Base-by-base conservation (phyloP, 2,888 invertebrate genomes). In the Lapara coniferarum region DNA sequence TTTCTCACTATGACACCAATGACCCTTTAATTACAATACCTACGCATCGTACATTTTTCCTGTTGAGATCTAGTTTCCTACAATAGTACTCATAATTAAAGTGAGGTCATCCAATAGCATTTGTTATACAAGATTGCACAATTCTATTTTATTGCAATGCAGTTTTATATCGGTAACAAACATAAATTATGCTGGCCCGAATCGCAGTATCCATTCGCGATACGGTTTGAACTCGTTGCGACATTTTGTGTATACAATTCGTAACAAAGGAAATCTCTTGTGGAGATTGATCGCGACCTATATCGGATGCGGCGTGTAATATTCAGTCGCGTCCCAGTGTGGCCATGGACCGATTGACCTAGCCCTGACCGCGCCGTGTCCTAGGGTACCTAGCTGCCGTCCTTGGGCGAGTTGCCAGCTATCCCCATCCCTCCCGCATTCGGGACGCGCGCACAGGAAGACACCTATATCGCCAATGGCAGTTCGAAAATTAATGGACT, bases 381-480 rank as follows among this genome's bases (percentile, higher is more conserved):
- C 89, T 89, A 90, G 91, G 89, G 79, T 84, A 81, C 85, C 89
- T 90, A 88, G 85, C 76, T 74, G 71, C 79, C 77, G 90, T 88
- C 91, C 92, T 89, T 89, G 92, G 91, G 91, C 90, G 75, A 55
- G 52, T 71, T 86, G 91, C 92, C 91, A 91, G 79, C 78, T 52
- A 73, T 78, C 71, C 71, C 69, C 66, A 71, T 67, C 70, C 72
- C 68, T 73, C 68, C 53, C 59, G 58, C 44, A 68, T 67, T 63
- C 73, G 81, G 78, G 78, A 78, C 77, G 80, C 80, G 81, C 80
- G 73, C 71, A 74, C 85, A 86, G 89, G 86, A 90, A 90, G 84
- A 78, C 74, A 78, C 79, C 85, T 79, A 87, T 90, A 89, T 86
- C 84, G 81, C 81, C 83, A 85, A 88, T 88, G 81, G 77, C 66